Evolutionary conservation across 2,113 vertebrate genomes (phyloP), one percentile per base, ranked within the genome.

Genomic region (Rhinoderma darwinii): DNA sequence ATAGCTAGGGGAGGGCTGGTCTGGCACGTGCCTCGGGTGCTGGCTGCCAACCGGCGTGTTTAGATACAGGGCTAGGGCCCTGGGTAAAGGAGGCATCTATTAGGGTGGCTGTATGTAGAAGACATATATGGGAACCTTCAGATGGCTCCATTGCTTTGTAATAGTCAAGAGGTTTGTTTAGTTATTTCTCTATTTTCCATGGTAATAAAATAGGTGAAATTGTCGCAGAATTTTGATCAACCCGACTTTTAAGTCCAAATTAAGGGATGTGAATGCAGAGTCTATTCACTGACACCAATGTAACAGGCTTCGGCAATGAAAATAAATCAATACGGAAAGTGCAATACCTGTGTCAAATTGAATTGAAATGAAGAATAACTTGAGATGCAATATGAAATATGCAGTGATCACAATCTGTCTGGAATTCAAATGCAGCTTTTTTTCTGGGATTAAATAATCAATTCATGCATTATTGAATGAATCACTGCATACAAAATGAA

Each of bases 311-410:
- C 41, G 50, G 56, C 74, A 51, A 78, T 78, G 39, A 66, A 77
- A 86, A 78, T 78, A 78, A 86, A 78, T 86, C 84, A 78, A 86
- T 86, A 78, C 20, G 50, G 43, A 47, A 78, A 41, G 74, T 66
- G 56, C 74, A 78, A 86, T 86, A 78, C 84, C 41, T 86, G 84
- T 86, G 84, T 86, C 84, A 84, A 84, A 84, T 84, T 75, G 84
- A 86, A 86, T 78, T 78, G 84, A 86, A 78, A 78, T 86, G 84
- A 86, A 86, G 84, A 86, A 86, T 86, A 86, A 86, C 84, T 86
- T 37, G 84, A 78, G 56, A 85, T 50, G 84, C 66, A 50, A 39
- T 44, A 78, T 78, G 84, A 86, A 86, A 78, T 78, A 78, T 86
- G 74, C 84, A 86, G 59, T 25, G 74, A 77, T 86, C 84, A 50